Evolutionary conservation across 2,113 vertebrate species (phyloP), one percentile per base, ranked within the genome.

Genomic region (Rafetus swinhoei): DNA sequence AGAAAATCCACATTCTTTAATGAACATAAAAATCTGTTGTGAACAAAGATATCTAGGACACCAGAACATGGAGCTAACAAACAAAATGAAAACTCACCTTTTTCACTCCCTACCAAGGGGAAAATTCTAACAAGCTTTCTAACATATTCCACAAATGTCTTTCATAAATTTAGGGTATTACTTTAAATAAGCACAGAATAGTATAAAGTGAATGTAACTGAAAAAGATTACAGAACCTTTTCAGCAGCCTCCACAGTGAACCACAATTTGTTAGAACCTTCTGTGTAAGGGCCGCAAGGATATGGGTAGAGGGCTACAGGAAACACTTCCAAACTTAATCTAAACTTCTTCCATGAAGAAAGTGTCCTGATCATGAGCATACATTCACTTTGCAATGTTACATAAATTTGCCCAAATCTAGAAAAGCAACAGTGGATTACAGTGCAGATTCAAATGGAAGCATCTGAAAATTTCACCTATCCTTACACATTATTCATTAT

Each of bases 11-110:
- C 84, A 85, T 94, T 96, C 27, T 82, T 90, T 76, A 90, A 55
- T 82, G 84, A 90, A 93, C 81, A 60, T 50, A 93, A 14, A 90
- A 79, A 95, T 85, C 55, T 84, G 74, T 22, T 92, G 39, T 85
- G 91, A 97, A 94, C 56, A 96, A 89, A 96, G 94, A 80, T 18
- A 91, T 32, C 16, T 72, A 85, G 82, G 88, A 81, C 96, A 96
- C 53, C 72, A 90, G 57, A 94, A 88, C 6, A 56, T 21, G 59
- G 83, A 95, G 29, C 79, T 90, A 84, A 92, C 90, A 94, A 92
- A 84, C 52, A 52, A 77, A 25, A 84, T 65, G 82, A 86, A 84
- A 16, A 82, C 0, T 2, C 15, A 12, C 16, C 53, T 74, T 89
- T 69, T 79, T 25, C 45, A 76, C 54, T 86, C 77, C 72, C 55